phyloP scores from a whole-genome alignment of 2,888 invertebrate species.

The Hypselothyrea guttata region DNA sequence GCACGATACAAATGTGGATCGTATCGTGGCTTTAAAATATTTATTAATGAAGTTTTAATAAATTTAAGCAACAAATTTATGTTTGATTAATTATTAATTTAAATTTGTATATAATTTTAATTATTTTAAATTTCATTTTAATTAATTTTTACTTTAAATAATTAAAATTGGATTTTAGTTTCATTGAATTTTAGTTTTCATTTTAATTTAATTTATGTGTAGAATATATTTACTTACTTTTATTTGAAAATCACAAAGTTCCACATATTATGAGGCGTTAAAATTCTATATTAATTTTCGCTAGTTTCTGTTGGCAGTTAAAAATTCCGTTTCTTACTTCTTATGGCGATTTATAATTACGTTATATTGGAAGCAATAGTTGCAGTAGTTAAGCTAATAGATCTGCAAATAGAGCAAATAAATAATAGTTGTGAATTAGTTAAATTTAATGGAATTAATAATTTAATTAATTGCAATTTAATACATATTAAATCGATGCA shows the following conservation, averaged over 20 bases:
- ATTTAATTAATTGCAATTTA: not conserved
- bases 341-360: slow-evolving; percentile 46
- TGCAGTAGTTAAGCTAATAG: slow-evolving; percentile 23
- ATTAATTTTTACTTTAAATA: not conserved
- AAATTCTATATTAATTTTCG: slow-evolving; percentile 23
- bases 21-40: too few relatives aligned
- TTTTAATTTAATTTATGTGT: slow-evolving; percentile 9
- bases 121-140: not conserved
- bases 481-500: not conserved
- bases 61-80: too few relatives aligned
- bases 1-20: not conserved
- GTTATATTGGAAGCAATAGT: slow-evolving; percentile 59
- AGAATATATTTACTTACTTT: too few relatives aligned
- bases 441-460: too few relatives aligned
- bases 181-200: not conserved
- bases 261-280: slow-evolving; percentile 29
- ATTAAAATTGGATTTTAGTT: not conserved
- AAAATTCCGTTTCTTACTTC: slow-evolving; percentile 17
- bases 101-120: not conserved
- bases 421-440: not conserved
- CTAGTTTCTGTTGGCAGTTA: slow-evolving; percentile 26
- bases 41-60: too few relatives aligned
- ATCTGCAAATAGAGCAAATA: slow-evolving; percentile 30
- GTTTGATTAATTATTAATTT: too few relatives aligned
- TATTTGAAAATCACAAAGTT: slow-evolving; percentile 20